These are phyloP conservation scores for Nerophis lumbriciformis DNA, from an alignment of 2,113 vertebrate genomes.

Conservation along the genomic window DNA sequence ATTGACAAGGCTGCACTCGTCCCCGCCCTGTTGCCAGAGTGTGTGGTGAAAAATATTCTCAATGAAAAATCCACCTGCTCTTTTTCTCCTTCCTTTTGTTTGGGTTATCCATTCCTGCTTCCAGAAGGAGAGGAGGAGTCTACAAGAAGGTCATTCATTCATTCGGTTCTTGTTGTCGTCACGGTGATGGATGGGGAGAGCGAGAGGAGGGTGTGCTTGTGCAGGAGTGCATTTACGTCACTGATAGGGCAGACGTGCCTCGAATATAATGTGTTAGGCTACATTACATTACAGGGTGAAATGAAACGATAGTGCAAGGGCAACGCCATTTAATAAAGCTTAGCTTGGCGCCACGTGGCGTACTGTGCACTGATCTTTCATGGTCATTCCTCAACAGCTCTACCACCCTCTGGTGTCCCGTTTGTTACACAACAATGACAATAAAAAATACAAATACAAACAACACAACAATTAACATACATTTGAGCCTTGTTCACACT, in stretches of 20 bases:
- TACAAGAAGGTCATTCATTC: constrained; percentile 62
- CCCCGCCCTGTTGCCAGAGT: constrained; percentile 41
- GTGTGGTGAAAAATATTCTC: constrained; percentile 36
- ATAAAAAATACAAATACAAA: constrained; percentile 18
- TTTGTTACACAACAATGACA: constrained; percentile 8
- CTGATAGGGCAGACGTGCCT: not conserved
- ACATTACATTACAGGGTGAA: not conserved
- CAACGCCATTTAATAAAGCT: not conserved
- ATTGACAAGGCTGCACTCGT: constrained; percentile 28
- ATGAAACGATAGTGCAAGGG: not conserved
- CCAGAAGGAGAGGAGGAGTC: constrained; percentile 52
- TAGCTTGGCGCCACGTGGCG: constrained; percentile 1
- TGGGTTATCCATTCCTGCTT: constrained; percentile 28
- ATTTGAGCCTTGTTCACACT: too few relatives aligned
- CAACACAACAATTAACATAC: too few relatives aligned
- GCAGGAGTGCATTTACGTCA: not conserved
- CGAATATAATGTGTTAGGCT: not conserved
- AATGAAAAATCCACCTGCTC: constrained; percentile 48
- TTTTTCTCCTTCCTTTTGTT: constrained; percentile 22
- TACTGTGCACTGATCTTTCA: not conserved
- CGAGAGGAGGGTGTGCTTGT: constrained; percentile 17
- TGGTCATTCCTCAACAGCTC: constrained; percentile 7
- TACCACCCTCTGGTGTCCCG: constrained; percentile 48
- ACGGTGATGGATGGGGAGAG: constrained; percentile 33
- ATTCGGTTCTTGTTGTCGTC: constrained; percentile 60